phyloP scores from a whole-genome alignment of 2,113 vertebrate genomes.

The Butastur rufipennis region DNA sequence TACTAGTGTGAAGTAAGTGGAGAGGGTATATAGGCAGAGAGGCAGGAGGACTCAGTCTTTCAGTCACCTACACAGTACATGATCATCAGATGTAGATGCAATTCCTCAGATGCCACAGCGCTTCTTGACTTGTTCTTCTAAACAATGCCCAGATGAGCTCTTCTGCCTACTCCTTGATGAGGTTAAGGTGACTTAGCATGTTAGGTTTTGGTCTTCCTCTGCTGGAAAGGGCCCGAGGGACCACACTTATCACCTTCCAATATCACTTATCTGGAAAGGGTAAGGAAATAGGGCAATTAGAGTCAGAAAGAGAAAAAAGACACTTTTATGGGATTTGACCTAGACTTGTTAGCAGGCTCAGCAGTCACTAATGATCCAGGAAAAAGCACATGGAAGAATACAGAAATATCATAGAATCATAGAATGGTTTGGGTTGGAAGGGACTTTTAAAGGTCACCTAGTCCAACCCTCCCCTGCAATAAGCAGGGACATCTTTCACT shows the following conservation, averaged over 20 bases:
- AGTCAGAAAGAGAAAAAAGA: not conserved
- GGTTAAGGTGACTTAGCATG: not conserved
- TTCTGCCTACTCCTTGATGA: not conserved
- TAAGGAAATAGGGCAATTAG: not conserved
- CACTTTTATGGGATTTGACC: not conserved
- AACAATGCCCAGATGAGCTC: not conserved
- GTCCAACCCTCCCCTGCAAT: too few species aligned
- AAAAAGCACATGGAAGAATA: not conserved
- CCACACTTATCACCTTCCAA: not conserved
- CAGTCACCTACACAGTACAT: not conserved
- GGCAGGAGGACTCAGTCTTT: not conserved
- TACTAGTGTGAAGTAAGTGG: not conserved
- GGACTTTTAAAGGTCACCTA: too few species aligned
- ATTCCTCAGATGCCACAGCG: not conserved
- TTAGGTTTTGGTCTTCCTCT: not conserved
- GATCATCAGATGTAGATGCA: not conserved
- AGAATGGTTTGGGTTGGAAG: too few species aligned
- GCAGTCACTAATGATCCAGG: not conserved
- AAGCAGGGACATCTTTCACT: too few species aligned
- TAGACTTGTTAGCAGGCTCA: not conserved
- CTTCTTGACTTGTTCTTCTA: not conserved
- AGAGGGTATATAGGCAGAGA: not conserved
- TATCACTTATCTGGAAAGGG: not conserved
- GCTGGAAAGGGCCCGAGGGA: not conserved
- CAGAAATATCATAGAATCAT: not conserved